A percentile compares a stretch with the other conserved stretches of the same genome.
phyloP scores from a whole-genome alignment of 2,113 vertebrate species.

The Procavia capensis region DNA sequence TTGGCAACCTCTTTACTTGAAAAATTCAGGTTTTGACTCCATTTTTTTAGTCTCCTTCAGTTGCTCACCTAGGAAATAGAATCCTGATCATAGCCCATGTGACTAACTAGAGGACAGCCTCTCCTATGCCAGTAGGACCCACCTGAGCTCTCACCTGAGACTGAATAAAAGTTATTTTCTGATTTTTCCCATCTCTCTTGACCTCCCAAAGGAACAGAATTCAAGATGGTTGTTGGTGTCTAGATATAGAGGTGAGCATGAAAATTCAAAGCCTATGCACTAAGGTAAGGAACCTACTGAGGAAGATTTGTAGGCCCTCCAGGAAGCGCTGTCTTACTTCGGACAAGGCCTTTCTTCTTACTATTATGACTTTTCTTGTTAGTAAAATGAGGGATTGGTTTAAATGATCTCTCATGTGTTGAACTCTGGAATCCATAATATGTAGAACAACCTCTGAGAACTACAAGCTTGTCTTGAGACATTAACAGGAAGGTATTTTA shows the following conservation, averaged over 20 bases:
- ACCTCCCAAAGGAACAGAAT: background rate
- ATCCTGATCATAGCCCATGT: fast-evolving
- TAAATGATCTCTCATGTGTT: background rate
- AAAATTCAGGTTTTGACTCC: background rate
- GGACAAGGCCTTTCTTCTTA: background rate
- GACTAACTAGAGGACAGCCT: background rate
- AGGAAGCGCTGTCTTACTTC: background rate
- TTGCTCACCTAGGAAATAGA: background rate
- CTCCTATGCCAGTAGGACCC: too few relatives aligned
- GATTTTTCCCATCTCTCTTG: background rate
- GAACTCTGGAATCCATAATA: background rate
- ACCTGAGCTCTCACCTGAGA: background rate
- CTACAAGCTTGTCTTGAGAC: background rate
- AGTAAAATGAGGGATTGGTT: background rate
- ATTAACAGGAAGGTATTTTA: background rate
- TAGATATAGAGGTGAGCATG: background rate
- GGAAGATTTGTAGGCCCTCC: background rate
- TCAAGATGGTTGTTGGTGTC: background rate
- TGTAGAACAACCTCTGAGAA: background rate
- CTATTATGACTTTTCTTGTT: too few relatives aligned
- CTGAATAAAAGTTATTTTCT: background rate
- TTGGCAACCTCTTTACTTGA: background rate
- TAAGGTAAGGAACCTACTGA: background rate
- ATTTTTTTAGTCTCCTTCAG: background rate
- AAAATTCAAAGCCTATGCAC: background rate